Percentiles rank a stretch among this genome's conserved stretches.
phyloP scores from a whole-genome alignment of 64 coral and sea anemone species.

The Montipora sp. region DNA sequence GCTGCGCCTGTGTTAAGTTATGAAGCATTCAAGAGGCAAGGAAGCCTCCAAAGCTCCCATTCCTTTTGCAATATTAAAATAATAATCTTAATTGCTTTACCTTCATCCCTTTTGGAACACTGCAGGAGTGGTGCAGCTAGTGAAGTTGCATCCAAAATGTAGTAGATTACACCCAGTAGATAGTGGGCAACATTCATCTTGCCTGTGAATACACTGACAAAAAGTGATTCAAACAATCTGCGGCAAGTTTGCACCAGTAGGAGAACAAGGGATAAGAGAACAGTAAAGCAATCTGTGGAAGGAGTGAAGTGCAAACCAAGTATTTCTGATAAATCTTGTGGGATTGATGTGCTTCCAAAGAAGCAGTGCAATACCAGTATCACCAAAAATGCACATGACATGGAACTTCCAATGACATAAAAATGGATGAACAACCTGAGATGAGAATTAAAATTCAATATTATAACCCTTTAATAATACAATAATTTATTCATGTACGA shows the following conservation, averaged over 20 bases:
- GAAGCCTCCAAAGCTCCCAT: no score
- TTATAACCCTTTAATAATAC: no score
- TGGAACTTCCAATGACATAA: constrained; percentile 78
- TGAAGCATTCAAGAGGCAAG: no score
- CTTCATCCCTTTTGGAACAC: constrained; percentile 49
- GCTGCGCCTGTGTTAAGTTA: no score
- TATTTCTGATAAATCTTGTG: constrained; percentile 40
- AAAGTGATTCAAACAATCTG: constrained; percentile 85
- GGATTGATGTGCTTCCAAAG: constrained; percentile 13
- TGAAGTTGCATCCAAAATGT: constrained; percentile 74
- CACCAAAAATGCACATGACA: constrained; percentile 60
- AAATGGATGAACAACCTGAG: constrained; percentile 98
- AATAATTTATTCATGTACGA: no score
- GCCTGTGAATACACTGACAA: constrained; percentile 84
- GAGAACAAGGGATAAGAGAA: constrained; percentile 69
- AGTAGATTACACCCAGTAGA: constrained; percentile 76
- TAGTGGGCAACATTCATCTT: constrained; percentile 90
- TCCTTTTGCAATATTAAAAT: background rate
- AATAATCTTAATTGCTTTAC: constrained; percentile 6
- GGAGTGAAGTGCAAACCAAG: constrained; percentile 40
- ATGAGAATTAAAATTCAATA: background rate
- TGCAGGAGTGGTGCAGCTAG: constrained; percentile 66
- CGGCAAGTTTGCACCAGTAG: constrained; percentile 83
- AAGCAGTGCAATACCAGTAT: constrained; percentile 61
- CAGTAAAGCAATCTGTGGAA: constrained; percentile 62